Conservation (phyloP, 2,113 vertebrate genomes). For the Pagrus major region DNA sequence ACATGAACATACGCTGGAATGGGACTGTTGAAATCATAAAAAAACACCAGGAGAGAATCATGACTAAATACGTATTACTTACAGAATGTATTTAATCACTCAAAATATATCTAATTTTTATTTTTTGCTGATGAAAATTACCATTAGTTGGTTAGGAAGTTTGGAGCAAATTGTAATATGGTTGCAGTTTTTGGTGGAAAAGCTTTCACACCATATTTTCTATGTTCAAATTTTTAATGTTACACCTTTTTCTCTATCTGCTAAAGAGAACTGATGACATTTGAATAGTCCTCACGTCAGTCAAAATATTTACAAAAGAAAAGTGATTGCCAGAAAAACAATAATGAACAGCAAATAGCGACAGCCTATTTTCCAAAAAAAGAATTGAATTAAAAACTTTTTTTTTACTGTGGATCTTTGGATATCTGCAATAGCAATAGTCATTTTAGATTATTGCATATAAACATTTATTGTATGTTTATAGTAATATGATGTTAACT, state of each 20-base stretch:
- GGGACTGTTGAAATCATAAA: not conserved
- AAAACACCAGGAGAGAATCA: not conserved
- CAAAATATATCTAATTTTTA: not conserved
- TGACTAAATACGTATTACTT: not conserved
- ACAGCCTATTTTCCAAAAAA: not conserved
- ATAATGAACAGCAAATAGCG: not conserved
- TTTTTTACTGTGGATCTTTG: not conserved
- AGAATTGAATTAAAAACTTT: not conserved
- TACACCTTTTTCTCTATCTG: not conserved
- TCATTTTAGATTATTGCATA: not conserved
- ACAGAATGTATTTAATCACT: not conserved
- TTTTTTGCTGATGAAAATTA: not conserved
- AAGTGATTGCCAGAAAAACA: constrained; percentile 27
- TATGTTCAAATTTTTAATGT: not conserved
- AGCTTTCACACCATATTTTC: not conserved
- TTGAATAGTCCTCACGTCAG: constrained; percentile 1
- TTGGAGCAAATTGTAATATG: not conserved
- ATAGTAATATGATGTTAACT: not conserved
- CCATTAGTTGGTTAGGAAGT: not conserved
- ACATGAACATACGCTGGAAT: not conserved
- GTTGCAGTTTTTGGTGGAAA: not conserved
- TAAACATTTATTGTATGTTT: not conserved
- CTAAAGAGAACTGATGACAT: not conserved
- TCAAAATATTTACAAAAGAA: constrained; percentile 10
- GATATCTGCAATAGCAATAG: not conserved